These are phyloP conservation scores for Sphecodes monilicornis DNA, from an alignment of 2,888 invertebrate species.

Conservation along the genomic window DNA sequence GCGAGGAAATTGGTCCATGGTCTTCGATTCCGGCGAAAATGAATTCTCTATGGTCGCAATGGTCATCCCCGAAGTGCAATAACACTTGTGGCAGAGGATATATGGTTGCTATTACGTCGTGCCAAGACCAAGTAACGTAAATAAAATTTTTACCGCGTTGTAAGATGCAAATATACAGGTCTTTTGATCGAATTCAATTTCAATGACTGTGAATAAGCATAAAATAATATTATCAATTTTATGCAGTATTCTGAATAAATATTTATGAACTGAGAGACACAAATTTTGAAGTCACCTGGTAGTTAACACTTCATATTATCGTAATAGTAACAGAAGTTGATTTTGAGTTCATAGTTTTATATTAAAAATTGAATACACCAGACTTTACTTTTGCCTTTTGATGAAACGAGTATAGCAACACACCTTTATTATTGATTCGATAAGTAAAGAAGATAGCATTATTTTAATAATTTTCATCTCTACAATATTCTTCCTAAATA, in stretches of 20 bases:
- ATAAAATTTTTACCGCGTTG: slow-evolving; percentile 51
- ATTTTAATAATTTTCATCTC: not conserved
- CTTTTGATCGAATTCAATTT: too few relatives aligned
- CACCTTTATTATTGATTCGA: too few relatives aligned
- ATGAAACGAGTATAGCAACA: too few relatives aligned
- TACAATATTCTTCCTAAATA: too few relatives aligned
- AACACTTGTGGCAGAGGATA: slow-evolving; percentile 73
- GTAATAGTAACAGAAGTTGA: too few relatives aligned
- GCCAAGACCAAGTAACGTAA: slow-evolving; percentile 83
- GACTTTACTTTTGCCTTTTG: not conserved
- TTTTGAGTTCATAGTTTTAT: too few relatives aligned
- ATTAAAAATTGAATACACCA: not conserved
- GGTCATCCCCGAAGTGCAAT: slow-evolving; percentile 78
- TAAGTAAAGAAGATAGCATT: not conserved
- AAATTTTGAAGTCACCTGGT: not conserved
- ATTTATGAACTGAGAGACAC: not conserved
- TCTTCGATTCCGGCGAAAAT: slow-evolving; percentile 77
- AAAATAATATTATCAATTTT: not conserved
- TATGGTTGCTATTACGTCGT: slow-evolving; percentile 77
- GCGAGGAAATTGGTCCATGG: slow-evolving; percentile 79
- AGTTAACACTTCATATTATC: not conserved
- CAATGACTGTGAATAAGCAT: not conserved
- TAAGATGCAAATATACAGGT: not conserved
- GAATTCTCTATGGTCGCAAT: slow-evolving; percentile 82
- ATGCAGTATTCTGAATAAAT: not conserved